These are phyloP conservation scores for Asarcornis scutulata DNA, from an alignment of 2,113 vertebrate species.

Conservation along the genomic window DNA sequence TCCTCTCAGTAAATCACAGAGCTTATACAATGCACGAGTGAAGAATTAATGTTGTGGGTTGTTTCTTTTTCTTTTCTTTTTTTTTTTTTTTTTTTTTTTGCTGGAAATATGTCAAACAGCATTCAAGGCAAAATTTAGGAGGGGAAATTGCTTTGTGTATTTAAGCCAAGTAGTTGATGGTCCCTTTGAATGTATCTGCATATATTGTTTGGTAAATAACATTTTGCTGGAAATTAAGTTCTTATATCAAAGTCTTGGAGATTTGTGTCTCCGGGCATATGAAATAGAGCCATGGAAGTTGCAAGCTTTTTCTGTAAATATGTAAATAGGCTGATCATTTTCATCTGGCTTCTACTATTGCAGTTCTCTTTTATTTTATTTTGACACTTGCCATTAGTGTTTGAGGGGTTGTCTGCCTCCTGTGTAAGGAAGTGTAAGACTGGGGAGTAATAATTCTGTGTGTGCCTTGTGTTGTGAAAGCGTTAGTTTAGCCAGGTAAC, in stretches of 20 bases:
- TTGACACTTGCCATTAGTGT: not conserved
- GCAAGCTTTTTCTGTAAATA: not conserved
- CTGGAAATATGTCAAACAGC: slow-evolving; percentile 58
- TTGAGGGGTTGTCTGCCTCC: not conserved
- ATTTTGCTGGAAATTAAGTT: slow-evolving; percentile 16
- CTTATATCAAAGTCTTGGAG: not conserved
- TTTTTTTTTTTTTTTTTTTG: slow-evolving; percentile 39
- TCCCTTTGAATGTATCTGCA: slow-evolving; percentile 17
- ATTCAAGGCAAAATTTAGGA: slow-evolving; percentile 45
- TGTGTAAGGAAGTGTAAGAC: not conserved
- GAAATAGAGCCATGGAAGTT: not conserved
- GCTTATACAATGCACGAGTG: slow-evolving; percentile 3
- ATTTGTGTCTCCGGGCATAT: not conserved
- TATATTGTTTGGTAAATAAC: slow-evolving; percentile 26
- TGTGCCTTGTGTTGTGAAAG: not conserved
- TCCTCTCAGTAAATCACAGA: slow-evolving; percentile 70
- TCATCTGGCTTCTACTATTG: not conserved
- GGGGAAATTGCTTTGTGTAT: not conserved
- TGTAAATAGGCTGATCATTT: not conserved
- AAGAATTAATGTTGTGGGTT: slow-evolving; percentile 70
- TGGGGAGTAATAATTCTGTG: not conserved
- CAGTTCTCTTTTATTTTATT: not conserved
- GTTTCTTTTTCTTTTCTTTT: not conserved
- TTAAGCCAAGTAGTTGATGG: not conserved
- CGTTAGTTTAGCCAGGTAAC: not conserved